These are phyloP conservation scores for Drosophila erecta DNA, from an alignment of 1,140 invertebrate genomes.

Conservation along the genomic window DNA sequence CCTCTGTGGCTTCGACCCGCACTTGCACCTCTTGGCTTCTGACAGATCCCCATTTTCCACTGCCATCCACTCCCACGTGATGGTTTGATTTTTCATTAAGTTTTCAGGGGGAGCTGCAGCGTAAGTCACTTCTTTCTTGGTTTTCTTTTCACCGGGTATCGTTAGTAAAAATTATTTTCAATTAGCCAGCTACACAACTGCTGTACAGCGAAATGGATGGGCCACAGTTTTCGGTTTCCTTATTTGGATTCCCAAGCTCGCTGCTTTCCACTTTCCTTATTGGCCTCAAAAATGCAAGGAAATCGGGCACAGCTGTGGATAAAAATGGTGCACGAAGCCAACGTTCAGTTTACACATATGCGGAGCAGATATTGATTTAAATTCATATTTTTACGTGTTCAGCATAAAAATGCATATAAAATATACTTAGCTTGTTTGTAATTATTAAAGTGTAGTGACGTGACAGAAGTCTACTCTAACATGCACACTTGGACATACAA, in stretches of 20 bases:
- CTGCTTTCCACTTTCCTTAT: slow-evolving; percentile 19
- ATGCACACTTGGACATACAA: neutral
- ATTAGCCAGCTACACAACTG: slow-evolving; percentile 57
- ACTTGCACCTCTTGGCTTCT: slow-evolving; percentile 67
- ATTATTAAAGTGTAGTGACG: neutral
- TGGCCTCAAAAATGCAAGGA: slow-evolving; percentile 8
- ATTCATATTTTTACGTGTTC: neutral
- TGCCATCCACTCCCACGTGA: neutral
- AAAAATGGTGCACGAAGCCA: neutral
- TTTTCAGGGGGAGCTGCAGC: slow-evolving; percentile 41
- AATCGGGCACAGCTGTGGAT: neutral
- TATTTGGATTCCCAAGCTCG: slow-evolving; percentile 1
- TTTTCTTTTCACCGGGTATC: slow-evolving; percentile 28
- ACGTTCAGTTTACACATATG: slow-evolving; percentile 1
- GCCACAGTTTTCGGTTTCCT: slow-evolving; percentile 10
- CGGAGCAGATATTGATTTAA: neutral
- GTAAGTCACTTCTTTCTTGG: slow-evolving; percentile 24
- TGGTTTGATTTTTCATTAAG: slow-evolving; percentile 76
- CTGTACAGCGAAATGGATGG: slow-evolving; percentile 33
- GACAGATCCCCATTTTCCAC: slow-evolving; percentile 32
- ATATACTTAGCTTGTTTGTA: neutral
- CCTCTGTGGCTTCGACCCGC: slow-evolving; percentile 17
- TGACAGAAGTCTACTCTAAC: too few species aligned
- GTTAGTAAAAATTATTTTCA: slow-evolving; percentile 73
- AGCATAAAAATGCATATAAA: neutral